phyloP scores from a whole-genome alignment of 2,797 vertebrate genomes.

The Sebastolobus altivelis region DNA sequence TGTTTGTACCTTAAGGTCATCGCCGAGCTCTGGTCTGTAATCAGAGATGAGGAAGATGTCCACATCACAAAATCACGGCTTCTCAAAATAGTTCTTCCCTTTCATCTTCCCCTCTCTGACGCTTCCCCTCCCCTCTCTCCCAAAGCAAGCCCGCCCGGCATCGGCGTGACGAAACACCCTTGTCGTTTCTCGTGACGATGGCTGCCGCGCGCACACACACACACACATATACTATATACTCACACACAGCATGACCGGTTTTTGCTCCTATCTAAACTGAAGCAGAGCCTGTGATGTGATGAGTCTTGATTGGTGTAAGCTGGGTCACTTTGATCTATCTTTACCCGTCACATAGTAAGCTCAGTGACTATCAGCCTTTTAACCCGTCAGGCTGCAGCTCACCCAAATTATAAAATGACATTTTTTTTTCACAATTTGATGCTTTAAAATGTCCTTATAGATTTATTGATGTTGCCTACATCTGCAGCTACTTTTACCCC shows the following conservation, averaged over 20 bases:
- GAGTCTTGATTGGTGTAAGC: slow-evolving; percentile 57
- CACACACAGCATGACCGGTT: slow-evolving; percentile 43
- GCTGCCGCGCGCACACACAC: slow-evolving; percentile 28
- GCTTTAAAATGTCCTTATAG: slow-evolving; percentile 29
- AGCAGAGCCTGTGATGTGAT: slow-evolving; percentile 62
- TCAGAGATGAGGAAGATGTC: slow-evolving; percentile 67
- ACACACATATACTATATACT: neutral
- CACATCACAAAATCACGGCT: slow-evolving; percentile 68
- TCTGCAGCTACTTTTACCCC: slow-evolving; percentile 12
- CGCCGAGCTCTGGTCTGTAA: slow-evolving; percentile 47
- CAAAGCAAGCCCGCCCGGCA: slow-evolving; percentile 28
- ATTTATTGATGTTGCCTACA: slow-evolving; percentile 14
- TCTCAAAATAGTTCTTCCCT: slow-evolving; percentile 70
- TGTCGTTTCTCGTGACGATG: slow-evolving; percentile 68
- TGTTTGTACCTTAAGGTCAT: slow-evolving; percentile 61
- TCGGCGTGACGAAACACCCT: slow-evolving; percentile 57
- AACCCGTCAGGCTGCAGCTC: slow-evolving; percentile 32
- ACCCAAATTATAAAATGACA: slow-evolving; percentile 42
- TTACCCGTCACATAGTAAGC: slow-evolving; percentile 40
- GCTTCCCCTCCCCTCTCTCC: slow-evolving; percentile 41
- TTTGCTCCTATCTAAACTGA: slow-evolving; percentile 43
- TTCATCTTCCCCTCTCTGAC: slow-evolving; percentile 53
- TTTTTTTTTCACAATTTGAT: slow-evolving; percentile 19
- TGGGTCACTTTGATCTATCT: slow-evolving; percentile 70
- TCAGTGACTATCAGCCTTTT: slow-evolving; percentile 13